These are phyloP conservation scores for Brachynemurus nebulosus DNA, from an alignment of 2,888 invertebrate genomes.

Conservation along the genomic window DNA sequence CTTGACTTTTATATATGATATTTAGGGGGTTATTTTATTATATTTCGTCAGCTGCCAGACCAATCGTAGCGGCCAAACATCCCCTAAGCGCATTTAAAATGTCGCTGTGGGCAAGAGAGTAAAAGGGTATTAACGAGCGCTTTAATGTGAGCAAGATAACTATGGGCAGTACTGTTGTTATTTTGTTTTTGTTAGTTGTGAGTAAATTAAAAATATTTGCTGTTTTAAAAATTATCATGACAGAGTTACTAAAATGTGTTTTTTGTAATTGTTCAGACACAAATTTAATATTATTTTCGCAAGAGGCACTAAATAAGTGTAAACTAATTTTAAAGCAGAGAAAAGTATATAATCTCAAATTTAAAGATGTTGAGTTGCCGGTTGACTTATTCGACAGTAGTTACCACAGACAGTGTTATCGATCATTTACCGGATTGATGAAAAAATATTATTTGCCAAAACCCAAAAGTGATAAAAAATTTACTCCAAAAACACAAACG, in stretches of 20 bases:
- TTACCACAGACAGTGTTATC: not conserved
- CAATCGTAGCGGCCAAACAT: too few species aligned
- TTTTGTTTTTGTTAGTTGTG: too few species aligned
- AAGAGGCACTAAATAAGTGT: not conserved
- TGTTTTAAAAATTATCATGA: not conserved
- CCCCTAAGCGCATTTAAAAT: too few species aligned
- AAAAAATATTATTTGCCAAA: not conserved
- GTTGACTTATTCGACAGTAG: slow-evolving; percentile 10
- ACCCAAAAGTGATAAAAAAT: not conserved
- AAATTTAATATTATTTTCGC: slow-evolving; percentile 2
- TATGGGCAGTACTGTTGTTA: too few species aligned
- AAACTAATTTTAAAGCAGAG: not conserved
- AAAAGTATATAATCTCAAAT: not conserved
- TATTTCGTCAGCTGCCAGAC: too few species aligned
- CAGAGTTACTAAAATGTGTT: not conserved
- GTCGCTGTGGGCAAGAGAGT: too few species aligned
- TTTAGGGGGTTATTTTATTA: too few species aligned
- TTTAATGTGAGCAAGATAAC: too few species aligned
- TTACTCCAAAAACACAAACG: not conserved
- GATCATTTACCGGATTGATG: not conserved
- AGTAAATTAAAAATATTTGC: not conserved
- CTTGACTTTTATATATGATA: too few species aligned
- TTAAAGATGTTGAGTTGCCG: not conserved
- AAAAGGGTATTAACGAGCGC: too few species aligned
- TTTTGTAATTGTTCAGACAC: not conserved